Evolutionary conservation across 2,888 invertebrate genomes (phyloP), one percentile per base, ranked within the genome.

Genomic region (Melinaea marsaeus): DNA sequence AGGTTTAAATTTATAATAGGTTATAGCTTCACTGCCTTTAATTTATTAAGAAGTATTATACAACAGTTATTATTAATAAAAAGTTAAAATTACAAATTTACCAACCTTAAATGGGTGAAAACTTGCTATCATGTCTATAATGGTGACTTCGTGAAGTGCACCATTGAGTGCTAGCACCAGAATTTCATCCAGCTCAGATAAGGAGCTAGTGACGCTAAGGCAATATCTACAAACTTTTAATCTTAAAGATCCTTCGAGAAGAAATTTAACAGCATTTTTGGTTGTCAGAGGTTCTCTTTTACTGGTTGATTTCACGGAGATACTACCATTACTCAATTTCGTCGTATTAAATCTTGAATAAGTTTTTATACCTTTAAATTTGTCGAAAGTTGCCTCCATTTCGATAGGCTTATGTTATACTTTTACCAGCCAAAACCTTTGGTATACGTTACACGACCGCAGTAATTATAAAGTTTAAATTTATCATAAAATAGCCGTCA

Each of bases 21-120:
- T 22, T 22, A 22, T 22, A 22, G 22, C 2, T 42, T 9, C 3
- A 42, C 42, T 42, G 3, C 42, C 3, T 42, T 42, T 42, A 9
- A 42, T 9, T 42, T 6, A 37, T 11, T 9, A 9, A 9, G 7
- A 42, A 9, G 11, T 42, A 42, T 42, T 3, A 42, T 42, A 51
- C 32, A 32, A 11, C 7, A 32, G n/a, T 51, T 7, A 51, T n/a
- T 11, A 2, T 32, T 51, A 32, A 32, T 22, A 48, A n/a, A 22
- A 51, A 11, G 51, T 32, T 46, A 51, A 32, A 51, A 11, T 32
- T 51, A 57, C 9, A 13, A 45, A 51, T 45, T 51, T 46, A 68
- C 69, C 69, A 74, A 88, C 90, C 86, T 89, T 81, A 63, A 81
- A 80, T n/a, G 90, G 88, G 74, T 89, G 79, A 64, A 90, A 83